Evolutionary conservation across 2,888 invertebrate species (phyloP), one percentile per base, ranked within the genome.

Genomic region (Rhogogaster chlorosoma): DNA sequence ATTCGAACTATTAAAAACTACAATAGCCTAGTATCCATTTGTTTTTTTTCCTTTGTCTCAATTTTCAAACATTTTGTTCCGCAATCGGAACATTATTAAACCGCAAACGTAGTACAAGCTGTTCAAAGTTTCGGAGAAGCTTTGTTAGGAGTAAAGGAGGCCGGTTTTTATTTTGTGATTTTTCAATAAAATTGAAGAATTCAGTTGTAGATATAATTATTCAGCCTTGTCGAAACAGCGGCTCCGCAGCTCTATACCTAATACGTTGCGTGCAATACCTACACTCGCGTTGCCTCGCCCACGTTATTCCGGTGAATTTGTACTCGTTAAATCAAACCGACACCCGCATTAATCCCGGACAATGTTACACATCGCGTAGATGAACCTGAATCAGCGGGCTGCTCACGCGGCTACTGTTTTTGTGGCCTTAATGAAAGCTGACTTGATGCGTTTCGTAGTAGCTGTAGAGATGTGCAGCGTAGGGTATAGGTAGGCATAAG

Each of bases 251-350:
- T 45, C 45, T 45, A 45, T 45, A 12, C 45, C 45, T 12, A 45
- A 45, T 45, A 45, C 4, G 15, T 15, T 45, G 12, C 45, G 0
- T 45, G 45, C 45, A 45, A 45, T 45, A 45, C 15, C 45, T 45
- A 45, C 45, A 45, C 45, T 45, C 45, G 15, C 45, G 15, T 12
- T 45, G 12, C 45, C 15, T 45, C 71, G 71, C 71, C 71, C 71
- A 73, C 71, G 71, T 49, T n/a, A 77, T 53, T 29, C 77, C 49
- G 29, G 45, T n/a, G 29, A 77, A 53, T 77, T 49, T 29, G 18
- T 77, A 77, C 53, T 77, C 53, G 77, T 77, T 77, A 49, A 77
- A 77, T 49, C 49, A 77, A 77, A 77, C 49, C 77, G 77, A 73
- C 71, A 73, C 71, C 71, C 71, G 71, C 38, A 73, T 38, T 73